Percentiles rank a stretch among this genome's conserved stretches.
These are phyloP conservation scores for Acanthochromis polyacanthus DNA, from an alignment of 2,113 vertebrate species.

Conservation along the genomic window DNA sequence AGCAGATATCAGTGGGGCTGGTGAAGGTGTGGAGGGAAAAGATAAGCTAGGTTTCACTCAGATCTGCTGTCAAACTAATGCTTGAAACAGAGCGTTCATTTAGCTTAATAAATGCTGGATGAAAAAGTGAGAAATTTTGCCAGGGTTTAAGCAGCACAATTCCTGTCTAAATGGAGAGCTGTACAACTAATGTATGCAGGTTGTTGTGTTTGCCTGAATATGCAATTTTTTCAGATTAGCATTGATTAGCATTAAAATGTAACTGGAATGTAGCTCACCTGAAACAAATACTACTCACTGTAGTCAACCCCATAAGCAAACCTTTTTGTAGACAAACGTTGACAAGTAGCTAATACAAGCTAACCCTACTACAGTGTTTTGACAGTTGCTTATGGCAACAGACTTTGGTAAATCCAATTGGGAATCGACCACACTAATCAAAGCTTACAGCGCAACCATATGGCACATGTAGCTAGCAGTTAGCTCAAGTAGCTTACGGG, in stretches of 20 bases:
- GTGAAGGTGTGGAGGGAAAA: slow-evolving; percentile 4
- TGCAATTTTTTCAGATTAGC: no score
- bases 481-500: slow-evolving; percentile 31
- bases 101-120: background rate
- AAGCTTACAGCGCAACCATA: slow-evolving; percentile 74
- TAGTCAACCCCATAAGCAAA: no score
- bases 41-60: background rate
- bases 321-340: background rate
- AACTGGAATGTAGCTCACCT: no score
- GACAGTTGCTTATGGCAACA: slow-evolving; percentile 53
- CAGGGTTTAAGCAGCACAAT: background rate
- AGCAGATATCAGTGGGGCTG: background rate
- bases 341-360: background rate
- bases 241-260: no score
- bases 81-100: background rate
- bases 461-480: slow-evolving; percentile 58
- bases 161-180: background rate
- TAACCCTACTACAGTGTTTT: slow-evolving; percentile 68
- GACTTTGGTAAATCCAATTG: slow-evolving; percentile 77
- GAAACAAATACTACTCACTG: background rate
- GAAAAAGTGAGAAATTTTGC: no score
- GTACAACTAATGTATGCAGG: background rate
- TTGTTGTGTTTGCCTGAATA: no score
- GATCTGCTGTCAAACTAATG: background rate
- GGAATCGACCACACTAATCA: slow-evolving; percentile 71